These are phyloP conservation scores for Lemur catta DNA, from an alignment of 2,797 vertebrate genomes.

Conservation along the genomic window DNA sequence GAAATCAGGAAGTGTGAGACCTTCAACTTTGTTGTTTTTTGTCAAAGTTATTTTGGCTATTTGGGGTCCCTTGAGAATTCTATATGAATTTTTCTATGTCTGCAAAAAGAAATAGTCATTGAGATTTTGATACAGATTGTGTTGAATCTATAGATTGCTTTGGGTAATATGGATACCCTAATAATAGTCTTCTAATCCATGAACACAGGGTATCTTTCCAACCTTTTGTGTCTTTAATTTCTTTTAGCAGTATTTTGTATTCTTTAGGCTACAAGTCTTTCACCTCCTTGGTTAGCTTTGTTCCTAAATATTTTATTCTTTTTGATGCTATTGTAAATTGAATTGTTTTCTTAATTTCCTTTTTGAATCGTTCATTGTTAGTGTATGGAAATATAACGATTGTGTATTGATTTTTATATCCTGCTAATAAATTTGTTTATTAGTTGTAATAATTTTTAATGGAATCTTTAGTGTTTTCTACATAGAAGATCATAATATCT, in stretches of 20 bases:
- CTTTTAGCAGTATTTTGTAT: background rate
- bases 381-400: background rate
- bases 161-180: background rate
- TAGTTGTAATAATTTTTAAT: background rate
- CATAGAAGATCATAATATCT: background rate
- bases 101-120: background rate
- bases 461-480: background rate
- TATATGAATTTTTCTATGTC: background rate
- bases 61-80: background rate
- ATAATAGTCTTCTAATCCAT: background rate
- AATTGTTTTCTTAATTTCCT: slow-evolving; percentile 36
- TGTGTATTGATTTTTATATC: background rate
- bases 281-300: background rate
- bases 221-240: background rate
- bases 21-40: background rate
- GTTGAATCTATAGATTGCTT: background rate
- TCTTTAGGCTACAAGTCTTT: background rate
- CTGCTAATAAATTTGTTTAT: background rate
- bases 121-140: background rate
- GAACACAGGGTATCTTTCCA: background rate
- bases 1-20: background rate
- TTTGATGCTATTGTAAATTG: background rate
- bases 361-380: background rate
- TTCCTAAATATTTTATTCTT: slow-evolving; percentile 16
- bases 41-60: background rate